Evolutionary conservation across 2,888 invertebrate species (phyloP), one percentile per base, ranked within the genome.

Genomic region (Mactromeris polynyma): DNA sequence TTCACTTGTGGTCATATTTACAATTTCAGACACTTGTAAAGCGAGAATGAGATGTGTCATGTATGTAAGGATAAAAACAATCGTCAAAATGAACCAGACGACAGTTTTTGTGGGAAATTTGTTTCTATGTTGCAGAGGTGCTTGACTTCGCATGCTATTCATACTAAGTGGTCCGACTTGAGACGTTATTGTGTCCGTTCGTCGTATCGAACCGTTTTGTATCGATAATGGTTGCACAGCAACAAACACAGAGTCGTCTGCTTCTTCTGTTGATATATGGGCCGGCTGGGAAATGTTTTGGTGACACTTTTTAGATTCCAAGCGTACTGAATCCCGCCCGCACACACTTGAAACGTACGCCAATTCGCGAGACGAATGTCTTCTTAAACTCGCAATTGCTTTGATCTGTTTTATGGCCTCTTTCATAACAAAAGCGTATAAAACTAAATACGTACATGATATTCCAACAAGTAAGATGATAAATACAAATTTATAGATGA

Each of bases 361-460:
- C n/a, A 58, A 26, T n/a, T 21, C 58, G 1, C 77, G 77, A 26
- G 85, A 51, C 11, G 26, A 58, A 6, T 58, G 78, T 79, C 33
- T 58, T 1, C 40, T 64, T 31, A 31, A 17, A 14, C 42, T 26
- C 11, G 54, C 40, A 36, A 79, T 83, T 40, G 42, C 31, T 54
- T 36, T 51, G 26, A 86, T 54, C 69, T 89, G 89, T 40, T 86
- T 89, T 14, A 64, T 40, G 4, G 84, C 89, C 46, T 85, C 89
- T 77, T 79, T 82, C 64, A 86, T 84, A n/a, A 89, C 86, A 81
- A 89, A 89, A 3, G 84, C 73, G 38, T 89, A 89, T 40, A 89
- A 36, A 26, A 89, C 51, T n/a, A 89, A 46, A 73, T 86, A 89
- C 3, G 84, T 54, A 26, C 86, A 38, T n/a, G 89, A 89, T 82